phyloP scores from a whole-genome alignment of 1,140 invertebrate genomes.

The Melitaea cinxia region DNA sequence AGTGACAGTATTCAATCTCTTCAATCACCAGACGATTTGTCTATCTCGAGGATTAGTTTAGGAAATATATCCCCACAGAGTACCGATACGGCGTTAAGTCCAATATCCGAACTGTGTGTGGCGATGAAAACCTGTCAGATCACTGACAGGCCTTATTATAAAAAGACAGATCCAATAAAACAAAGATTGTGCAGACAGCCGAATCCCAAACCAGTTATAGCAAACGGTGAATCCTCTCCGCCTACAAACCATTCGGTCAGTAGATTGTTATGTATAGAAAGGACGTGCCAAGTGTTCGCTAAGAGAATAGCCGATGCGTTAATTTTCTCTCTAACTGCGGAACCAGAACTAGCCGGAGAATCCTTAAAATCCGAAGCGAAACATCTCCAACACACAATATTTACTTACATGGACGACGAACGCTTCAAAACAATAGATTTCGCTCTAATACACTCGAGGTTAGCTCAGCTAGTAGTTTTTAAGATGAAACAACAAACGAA shows the following conservation, averaged over 20 bases:
- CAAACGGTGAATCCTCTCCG: constrained; percentile 57
- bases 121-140: constrained; percentile 81
- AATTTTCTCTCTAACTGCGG: constrained; percentile 65
- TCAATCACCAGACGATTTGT: constrained; percentile 47
- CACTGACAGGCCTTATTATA: constrained; percentile 57
- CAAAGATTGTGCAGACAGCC: constrained; percentile 66
- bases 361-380: constrained; percentile 84
- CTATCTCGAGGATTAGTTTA: constrained; percentile 59
- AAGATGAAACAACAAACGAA: constrained; percentile 66
- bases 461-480: constrained; percentile 83
- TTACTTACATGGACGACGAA: constrained; percentile 85
- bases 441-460: constrained; percentile 83
- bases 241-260: constrained; percentile 71
- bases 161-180: constrained; percentile 64
- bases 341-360: constrained; percentile 70
- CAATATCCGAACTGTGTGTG: constrained; percentile 82
- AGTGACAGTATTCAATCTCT: constrained; percentile 60
- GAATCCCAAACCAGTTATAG: constrained; percentile 36
- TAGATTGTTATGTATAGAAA: constrained; percentile 84
- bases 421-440: constrained; percentile 84
- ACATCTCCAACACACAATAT: constrained; percentile 85
- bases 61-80: constrained; percentile 49
- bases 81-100: constrained; percentile 67
- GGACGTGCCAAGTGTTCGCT: constrained; percentile 86
- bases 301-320: constrained; percentile 83